Base-by-base conservation (phyloP, 2,888 invertebrate genomes). In the Ormyrus labotus region DNA sequence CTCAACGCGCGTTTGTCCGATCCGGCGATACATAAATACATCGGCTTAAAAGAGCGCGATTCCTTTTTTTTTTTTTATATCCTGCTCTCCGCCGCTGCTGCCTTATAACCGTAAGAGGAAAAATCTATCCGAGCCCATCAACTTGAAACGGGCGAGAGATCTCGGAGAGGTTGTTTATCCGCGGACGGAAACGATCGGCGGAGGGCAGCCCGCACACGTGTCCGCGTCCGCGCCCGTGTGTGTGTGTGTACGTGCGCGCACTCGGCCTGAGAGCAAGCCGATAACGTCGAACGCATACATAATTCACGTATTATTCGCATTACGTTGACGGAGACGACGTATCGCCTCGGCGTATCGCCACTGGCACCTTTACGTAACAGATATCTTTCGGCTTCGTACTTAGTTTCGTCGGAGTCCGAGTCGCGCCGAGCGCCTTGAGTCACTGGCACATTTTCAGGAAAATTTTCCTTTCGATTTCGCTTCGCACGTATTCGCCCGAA, bases 21-120 rank as follows among this genome's bases (percentile, higher is more conserved):
- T 86, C 83, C 76, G 64, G 68, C 53, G 81, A 89, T 89, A 88
- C 89, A 89, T 89, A 89, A 88, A 89, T 89, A 85, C 87, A 89
- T 89, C 85, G 84, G 83, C 71, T 72, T 74, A 50, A 78, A 9
- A 69, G 68, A n/a, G 13, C 55, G 57, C 57, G 48, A 63, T 80
- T 82, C 82, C 78, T 82, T 51, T 45, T n/a, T 74, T 45, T n/a
- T 74, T 13, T 13, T 13, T 13, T 13, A 13, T 19, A 19, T 19
- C 19, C 19, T 2, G 77, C 79, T 70, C 77, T 70, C 57, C 7
- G 11, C 50, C 13, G 58, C 34, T 0, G 19, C 19, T 47, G 53
- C 67, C 3, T 11, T n/a, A 5, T 10, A 10, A 50, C 34, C 53
- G 8, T n/a, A 57, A 13, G 55, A 2, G 47, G 34, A 11, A 2